Percentiles rank a stretch among this genome's conserved stretches.
These are phyloP conservation scores for Stenchaetothrips biformis DNA, from an alignment of 2,888 invertebrate genomes.

Conservation along the genomic window DNA sequence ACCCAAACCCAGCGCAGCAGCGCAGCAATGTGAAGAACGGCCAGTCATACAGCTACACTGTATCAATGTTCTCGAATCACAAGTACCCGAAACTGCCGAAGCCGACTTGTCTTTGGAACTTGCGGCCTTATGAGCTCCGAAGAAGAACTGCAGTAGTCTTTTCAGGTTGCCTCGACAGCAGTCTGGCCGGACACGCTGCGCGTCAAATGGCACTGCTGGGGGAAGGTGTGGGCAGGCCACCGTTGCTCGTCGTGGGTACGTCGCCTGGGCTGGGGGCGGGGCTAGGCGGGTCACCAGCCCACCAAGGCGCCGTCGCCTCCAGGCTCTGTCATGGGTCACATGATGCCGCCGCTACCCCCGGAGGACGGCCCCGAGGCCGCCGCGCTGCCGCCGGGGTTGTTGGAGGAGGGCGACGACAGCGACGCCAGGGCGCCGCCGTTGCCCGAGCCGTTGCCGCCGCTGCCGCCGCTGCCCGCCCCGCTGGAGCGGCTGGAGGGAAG, in stretches of 20 bases:
- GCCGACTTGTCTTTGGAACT: no score
- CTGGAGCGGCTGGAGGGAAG: neutral
- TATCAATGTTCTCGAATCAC: no score
- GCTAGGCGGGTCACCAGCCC: neutral
- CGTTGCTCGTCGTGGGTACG: neutral
- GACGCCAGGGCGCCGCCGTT: neutral
- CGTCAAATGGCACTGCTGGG: neutral
- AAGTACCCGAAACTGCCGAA: no score
- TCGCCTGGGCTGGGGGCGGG: neutral
- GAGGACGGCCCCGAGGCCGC: neutral
- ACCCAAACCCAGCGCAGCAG: no score
- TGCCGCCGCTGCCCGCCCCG: neutral
- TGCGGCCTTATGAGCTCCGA: no score
- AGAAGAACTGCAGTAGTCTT: no score
- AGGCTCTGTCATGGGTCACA: neutral
- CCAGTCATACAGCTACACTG: no score
- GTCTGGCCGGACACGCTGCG: no score
- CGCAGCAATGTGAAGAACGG: no score
- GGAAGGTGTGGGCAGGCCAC: neutral
- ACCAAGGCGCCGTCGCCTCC: neutral
- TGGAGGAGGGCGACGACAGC: neutral
- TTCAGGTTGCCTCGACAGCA: no score
- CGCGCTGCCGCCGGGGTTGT: neutral
- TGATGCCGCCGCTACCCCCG: neutral
- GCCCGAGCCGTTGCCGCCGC: neutral